These are phyloP conservation scores for Rhynchomys soricoides DNA, from an alignment of 2,113 vertebrate genomes.

Conservation along the genomic window DNA sequence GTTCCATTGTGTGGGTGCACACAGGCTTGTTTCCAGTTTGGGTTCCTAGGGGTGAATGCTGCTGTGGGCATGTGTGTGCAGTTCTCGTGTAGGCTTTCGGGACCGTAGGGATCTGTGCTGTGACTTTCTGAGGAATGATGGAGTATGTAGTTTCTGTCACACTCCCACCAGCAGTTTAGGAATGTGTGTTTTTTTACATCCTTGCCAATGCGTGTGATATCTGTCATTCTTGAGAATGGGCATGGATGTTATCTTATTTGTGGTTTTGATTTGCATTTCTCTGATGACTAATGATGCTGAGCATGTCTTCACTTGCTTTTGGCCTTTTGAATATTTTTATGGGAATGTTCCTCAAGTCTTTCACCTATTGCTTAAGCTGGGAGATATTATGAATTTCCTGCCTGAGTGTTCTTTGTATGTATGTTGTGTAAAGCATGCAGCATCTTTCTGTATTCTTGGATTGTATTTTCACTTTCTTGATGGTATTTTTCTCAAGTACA, in stretches of 20 bases:
- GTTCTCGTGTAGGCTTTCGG: not conserved
- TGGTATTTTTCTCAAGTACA: not conserved
- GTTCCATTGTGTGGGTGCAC: not conserved
- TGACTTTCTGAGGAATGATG: not conserved
- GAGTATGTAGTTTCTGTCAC: not conserved
- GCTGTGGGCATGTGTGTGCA: not conserved
- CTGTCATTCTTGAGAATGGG: not conserved
- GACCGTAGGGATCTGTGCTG: not conserved
- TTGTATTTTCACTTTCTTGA: not conserved
- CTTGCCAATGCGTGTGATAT: not conserved
- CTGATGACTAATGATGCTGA: not conserved
- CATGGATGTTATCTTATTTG: not conserved
- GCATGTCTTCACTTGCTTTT: slow-evolving; percentile 4
- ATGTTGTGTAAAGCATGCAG: not conserved
- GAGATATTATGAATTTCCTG: not conserved
- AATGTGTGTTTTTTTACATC: not conserved
- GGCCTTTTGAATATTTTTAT: slow-evolving; percentile 1
- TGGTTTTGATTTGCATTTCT: slow-evolving; percentile 31
- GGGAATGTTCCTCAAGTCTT: not conserved
- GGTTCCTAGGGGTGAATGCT: not conserved
- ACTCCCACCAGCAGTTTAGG: not conserved
- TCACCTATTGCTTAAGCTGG: not conserved
- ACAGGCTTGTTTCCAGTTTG: not conserved
- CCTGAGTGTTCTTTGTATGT: not conserved
- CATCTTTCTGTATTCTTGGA: not conserved